A percentile compares a stretch with the other conserved stretches of the same genome.
Conservation (phyloP, 2,888 invertebrate genomes). For the Oligia fasciuncula region DNA sequence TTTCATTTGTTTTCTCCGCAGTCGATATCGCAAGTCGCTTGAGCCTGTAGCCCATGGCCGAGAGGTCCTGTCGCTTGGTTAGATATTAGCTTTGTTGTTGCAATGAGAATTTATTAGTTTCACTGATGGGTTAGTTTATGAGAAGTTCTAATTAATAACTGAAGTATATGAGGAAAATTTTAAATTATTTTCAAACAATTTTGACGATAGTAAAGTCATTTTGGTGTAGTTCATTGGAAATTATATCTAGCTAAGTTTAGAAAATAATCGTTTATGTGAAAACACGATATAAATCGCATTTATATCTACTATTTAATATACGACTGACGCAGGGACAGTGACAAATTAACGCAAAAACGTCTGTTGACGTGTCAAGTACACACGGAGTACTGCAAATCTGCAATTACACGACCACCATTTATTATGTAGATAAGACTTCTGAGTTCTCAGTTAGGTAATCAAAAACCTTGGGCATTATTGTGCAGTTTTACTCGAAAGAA, state of each 20-base stretch:
- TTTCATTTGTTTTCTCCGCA: not conserved
- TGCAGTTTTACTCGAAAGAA: not conserved
- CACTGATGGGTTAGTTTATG: not conserved
- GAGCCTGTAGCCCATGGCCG: not conserved
- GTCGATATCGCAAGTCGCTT: no score
- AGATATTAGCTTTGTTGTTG: conserved; percentile 28
- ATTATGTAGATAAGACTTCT: conserved; percentile 26
- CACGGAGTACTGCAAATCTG: not conserved
- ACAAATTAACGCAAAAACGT: conserved; percentile 31
- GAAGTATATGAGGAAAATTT: not conserved
- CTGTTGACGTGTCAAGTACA: conserved; percentile 12
- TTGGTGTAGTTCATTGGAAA: not conserved
- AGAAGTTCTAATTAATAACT: not conserved
- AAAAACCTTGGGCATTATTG: conserved; percentile 15
- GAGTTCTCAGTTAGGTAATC: not conserved
- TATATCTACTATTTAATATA: conserved; percentile 27
- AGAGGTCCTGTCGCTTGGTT: conserved; percentile 64
- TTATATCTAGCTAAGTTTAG: no score
- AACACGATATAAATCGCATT: not conserved
- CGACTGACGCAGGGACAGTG: conserved; percentile 8
- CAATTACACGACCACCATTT: conserved; percentile 21
- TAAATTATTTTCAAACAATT: not conserved
- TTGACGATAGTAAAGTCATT: not conserved
- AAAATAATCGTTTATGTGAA: not conserved
- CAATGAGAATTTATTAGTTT: conserved; percentile 9